A percentile compares a stretch with the other conserved stretches of the same genome.
phyloP scores from a whole-genome alignment of 2,888 invertebrate genomes.

The Ochropleura leucogaster region DNA sequence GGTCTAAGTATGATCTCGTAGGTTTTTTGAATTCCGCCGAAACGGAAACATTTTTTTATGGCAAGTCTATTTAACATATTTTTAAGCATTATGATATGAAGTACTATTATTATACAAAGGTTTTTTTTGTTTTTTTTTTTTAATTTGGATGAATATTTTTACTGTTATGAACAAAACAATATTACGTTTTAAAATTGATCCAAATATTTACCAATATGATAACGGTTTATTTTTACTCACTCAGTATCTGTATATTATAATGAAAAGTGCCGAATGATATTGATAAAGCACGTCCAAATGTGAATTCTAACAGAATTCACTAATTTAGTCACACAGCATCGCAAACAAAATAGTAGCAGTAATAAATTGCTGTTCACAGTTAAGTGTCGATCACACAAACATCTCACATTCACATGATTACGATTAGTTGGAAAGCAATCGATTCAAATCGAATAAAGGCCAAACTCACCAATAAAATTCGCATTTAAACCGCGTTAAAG shows the following conservation, averaged over 20 bases:
- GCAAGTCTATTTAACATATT: constrained; percentile 12
- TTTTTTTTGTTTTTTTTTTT: neutral
- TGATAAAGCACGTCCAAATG: constrained; percentile 45
- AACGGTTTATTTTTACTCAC: neutral
- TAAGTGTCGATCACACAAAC: constrained; percentile 78
- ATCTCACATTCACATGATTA: constrained; percentile 81
- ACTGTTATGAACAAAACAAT: neutral
- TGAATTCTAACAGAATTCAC: constrained; percentile 19
- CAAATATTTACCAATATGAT: neutral
- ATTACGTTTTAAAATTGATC: neutral
- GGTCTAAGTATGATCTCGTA: constrained; percentile 17
- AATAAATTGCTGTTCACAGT: constrained; percentile 62
- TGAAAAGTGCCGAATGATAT: constrained; percentile 25
- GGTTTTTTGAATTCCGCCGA: constrained; percentile 33
- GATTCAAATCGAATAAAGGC: constrained; percentile 45
- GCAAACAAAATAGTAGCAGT: constrained; percentile 55
- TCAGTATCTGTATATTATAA: neutral
- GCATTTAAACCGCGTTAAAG: neutral
- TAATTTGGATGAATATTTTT: neutral
- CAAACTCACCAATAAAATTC: neutral
- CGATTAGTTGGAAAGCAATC: constrained; percentile 66
- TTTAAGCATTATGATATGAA: constrained; percentile 8
- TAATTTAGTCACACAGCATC: constrained; percentile 76
- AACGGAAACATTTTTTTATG: constrained; percentile 41
- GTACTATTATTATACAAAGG: constrained; percentile 6